Evolutionary conservation across 1,140 invertebrate genomes (phyloP).

Genomic region (Parapsyche elsis): DNA sequence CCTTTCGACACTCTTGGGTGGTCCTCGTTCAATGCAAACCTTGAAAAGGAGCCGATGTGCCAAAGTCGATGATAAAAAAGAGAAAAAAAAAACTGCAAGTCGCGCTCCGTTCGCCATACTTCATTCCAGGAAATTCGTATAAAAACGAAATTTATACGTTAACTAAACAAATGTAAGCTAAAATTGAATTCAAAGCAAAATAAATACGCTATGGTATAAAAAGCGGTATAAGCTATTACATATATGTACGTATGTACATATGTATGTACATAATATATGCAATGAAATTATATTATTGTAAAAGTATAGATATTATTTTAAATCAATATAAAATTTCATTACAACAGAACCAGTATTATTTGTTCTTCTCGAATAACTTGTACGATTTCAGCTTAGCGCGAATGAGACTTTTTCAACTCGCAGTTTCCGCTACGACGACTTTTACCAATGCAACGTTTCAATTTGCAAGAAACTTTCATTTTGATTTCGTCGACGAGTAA

Average conservation of each 20-base stretch:
- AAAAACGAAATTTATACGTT: neutral
- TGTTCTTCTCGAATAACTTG: too few relatives aligned
- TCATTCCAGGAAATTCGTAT: neutral
- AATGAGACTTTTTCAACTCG: too few relatives aligned
- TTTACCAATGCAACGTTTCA: too few relatives aligned
- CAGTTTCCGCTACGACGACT: too few relatives aligned
- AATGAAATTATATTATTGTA: neutral
- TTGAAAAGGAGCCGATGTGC: constrained; percentile 40
- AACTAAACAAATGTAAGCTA: neutral
- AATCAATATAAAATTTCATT: too few relatives aligned
- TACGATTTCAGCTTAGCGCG: too few relatives aligned
- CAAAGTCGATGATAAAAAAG: constrained; percentile 16
- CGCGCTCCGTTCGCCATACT: neutral
- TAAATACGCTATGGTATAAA: neutral
- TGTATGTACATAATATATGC: neutral
- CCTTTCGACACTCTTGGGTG: constrained; percentile 18
- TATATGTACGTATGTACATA: neutral
- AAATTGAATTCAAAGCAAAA: neutral
- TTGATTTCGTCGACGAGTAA: neutral
- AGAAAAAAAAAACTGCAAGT: constrained; percentile 10
- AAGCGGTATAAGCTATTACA: neutral
- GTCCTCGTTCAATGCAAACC: neutral
- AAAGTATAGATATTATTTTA: too few relatives aligned
- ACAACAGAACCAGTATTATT: too few relatives aligned
- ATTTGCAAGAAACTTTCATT: too few relatives aligned